A percentile compares a stretch with the other conserved stretches of the same genome.
Evolutionary conservation across 1,140 invertebrate genomes (phyloP).

Genomic region (Scaptomyza graminum): DNA sequence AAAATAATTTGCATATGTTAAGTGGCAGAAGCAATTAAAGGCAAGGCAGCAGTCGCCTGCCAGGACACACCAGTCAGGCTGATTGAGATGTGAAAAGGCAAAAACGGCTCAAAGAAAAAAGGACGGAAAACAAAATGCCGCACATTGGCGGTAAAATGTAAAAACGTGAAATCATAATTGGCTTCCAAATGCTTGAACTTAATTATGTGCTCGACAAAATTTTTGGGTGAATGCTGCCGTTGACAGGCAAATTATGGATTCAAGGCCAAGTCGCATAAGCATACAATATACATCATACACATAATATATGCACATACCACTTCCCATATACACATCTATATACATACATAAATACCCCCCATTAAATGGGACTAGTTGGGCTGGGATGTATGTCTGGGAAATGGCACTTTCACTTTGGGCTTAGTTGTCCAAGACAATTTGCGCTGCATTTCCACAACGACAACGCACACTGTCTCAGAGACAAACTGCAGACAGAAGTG

Average conservation of each 20-base stretch:
- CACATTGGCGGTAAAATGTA: conserved; percentile 24
- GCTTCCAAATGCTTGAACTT: conserved; percentile 81
- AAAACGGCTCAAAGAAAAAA: conserved; percentile 18
- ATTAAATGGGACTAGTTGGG: background rate
- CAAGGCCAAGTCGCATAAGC: conserved; percentile 60
- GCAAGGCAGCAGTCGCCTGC: conserved; percentile 9
- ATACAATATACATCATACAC: conserved; percentile 23
- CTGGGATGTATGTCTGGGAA: conserved; percentile 34
- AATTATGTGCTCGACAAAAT: conserved; percentile 73
- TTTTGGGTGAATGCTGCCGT: conserved; percentile 64
- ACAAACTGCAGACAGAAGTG: conserved; percentile 5
- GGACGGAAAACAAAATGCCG: conserved; percentile 1
- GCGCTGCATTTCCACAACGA: conserved; percentile 47
- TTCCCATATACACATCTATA: background rate
- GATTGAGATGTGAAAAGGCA: conserved; percentile 72
- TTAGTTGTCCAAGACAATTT: conserved; percentile 69
- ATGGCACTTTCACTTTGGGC: conserved; percentile 72
- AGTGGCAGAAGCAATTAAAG: conserved; percentile 80
- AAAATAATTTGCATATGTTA: conserved; percentile 82
- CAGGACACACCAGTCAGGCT: conserved; percentile 32
- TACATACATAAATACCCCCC: background rate
- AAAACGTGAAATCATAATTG: conserved; percentile 81
- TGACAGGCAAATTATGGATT: conserved; percentile 82
- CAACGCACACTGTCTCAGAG: conserved; percentile 9
- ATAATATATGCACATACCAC: conserved; percentile 7